Evolutionary conservation across 2,888 invertebrate genomes (phyloP).

Genomic region (Stenurella melanura): DNA sequence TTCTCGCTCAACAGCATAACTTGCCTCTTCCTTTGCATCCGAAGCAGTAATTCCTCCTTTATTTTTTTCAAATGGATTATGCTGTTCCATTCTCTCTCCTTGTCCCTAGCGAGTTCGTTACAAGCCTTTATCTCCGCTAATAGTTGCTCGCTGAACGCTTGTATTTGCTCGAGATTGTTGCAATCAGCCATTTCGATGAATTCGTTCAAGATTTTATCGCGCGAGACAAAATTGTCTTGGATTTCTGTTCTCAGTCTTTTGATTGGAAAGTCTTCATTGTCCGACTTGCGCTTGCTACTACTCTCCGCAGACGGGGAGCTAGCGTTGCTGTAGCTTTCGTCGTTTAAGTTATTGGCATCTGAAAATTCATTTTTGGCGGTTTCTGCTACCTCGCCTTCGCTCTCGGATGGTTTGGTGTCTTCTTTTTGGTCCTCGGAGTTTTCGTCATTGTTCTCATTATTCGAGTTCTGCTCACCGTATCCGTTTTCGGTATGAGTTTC

Average conservation of each 20-base stretch:
- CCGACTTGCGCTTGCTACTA: constrained; percentile 56
- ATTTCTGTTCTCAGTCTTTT: constrained; percentile 69
- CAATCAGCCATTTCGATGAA: constrained; percentile 80
- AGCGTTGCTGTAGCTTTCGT: constrained; percentile 57
- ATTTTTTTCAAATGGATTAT: constrained; percentile 87
- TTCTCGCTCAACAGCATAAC: constrained; percentile 72
- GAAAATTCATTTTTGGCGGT: constrained; percentile 46
- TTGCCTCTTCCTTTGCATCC: constrained; percentile 83
- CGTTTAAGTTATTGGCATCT: constrained; percentile 50
- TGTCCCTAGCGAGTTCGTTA: constrained; percentile 84
- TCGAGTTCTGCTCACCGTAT: constrained; percentile 47
- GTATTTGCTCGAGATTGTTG: constrained; percentile 78
- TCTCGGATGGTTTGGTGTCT: constrained; percentile 50
- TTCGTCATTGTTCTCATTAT: constrained; percentile 45
- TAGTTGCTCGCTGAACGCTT: constrained; percentile 80
- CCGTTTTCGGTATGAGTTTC: constrained; percentile 56
- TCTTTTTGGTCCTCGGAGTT: constrained; percentile 44
- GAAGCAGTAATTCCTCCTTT: constrained; percentile 86
- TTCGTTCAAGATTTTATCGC: constrained; percentile 79
- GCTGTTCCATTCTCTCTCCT: constrained; percentile 91
- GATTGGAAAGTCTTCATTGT: constrained; percentile 62
- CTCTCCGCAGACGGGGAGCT: constrained; percentile 52
- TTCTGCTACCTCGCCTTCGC: constrained; percentile 47
- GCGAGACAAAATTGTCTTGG: constrained; percentile 70
- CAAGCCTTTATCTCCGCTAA: constrained; percentile 82